phyloP scores from a whole-genome alignment of 37 sponge, comb jelly and placozoan species.

The Ianthella basta region DNA sequence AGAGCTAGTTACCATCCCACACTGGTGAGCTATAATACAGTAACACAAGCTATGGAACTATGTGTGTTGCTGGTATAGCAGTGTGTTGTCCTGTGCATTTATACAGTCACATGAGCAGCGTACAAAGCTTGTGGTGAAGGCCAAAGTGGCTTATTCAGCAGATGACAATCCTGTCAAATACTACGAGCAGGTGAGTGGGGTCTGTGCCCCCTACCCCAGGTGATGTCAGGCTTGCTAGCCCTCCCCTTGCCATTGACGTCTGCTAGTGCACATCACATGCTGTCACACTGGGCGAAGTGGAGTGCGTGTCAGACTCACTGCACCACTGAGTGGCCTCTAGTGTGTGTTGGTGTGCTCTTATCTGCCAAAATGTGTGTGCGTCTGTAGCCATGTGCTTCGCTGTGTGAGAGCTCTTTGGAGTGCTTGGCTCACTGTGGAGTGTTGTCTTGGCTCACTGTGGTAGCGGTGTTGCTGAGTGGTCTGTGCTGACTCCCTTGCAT shows the following conservation, averaged over 20 bases:
- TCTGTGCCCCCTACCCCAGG: not conserved
- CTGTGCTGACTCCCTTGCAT: not conserved
- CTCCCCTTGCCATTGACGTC: too few relatives aligned
- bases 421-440: not conserved
- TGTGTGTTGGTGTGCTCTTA: conserved; percentile 14
- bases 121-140: not conserved
- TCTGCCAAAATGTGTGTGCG: conserved; percentile 29
- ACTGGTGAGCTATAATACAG: not conserved
- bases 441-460: too few relatives aligned
- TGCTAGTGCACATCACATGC: too few relatives aligned
- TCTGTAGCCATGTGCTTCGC: conserved; percentile 29
- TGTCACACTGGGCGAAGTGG: too few relatives aligned
- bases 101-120: not conserved
- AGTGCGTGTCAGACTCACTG: conserved; percentile 55
- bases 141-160: not conserved
- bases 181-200: conserved; percentile 28
- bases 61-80: too few relatives aligned
- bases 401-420: conserved; percentile 26
- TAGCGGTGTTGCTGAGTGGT: too few relatives aligned
- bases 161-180: conserved; percentile 2
- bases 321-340: conserved; percentile 34
- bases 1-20: not conserved
- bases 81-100: not conserved
- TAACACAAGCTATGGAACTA: too few relatives aligned
- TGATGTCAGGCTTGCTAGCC: not conserved